A percentile compares a stretch with the other conserved stretches of the same genome.
phyloP scores from a whole-genome alignment of 2,797 vertebrate genomes.

The Tinamus major region DNA sequence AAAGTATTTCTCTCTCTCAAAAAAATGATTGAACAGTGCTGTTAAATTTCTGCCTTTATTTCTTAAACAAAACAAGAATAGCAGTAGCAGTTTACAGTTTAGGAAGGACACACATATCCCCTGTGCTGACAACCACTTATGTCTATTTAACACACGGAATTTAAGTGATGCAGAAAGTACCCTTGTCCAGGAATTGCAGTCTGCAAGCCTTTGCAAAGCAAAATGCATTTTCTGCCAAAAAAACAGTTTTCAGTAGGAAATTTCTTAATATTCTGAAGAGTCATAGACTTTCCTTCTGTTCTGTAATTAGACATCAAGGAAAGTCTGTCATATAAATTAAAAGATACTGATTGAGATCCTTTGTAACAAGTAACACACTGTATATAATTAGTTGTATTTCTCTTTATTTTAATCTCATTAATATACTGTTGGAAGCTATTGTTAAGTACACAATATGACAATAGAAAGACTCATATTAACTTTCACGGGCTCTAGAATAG shows the following conservation, averaged over 20 bases:
- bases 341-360: neutral
- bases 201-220: slow-evolving; percentile 17
- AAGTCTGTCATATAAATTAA: slow-evolving; percentile 27
- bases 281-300: slow-evolving; percentile 19
- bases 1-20: neutral
- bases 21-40: slow-evolving; percentile 33
- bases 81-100: slow-evolving; percentile 37
- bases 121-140: slow-evolving; percentile 49
- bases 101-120: slow-evolving; percentile 36
- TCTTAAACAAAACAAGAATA: neutral
- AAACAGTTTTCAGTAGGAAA: slow-evolving; percentile 20
- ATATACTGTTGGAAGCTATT: slow-evolving; percentile 13
- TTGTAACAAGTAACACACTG: slow-evolving; percentile 23
- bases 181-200: slow-evolving; percentile 16
- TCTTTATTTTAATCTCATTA: slow-evolving; percentile 38
- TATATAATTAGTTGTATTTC: slow-evolving; percentile 46
- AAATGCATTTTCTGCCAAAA: slow-evolving; percentile 41
- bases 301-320: slow-evolving; percentile 34
- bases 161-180: slow-evolving; percentile 52
- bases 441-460: neutral
- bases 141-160: slow-evolving; percentile 65
- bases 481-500: neutral
- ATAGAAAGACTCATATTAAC: slow-evolving; percentile 2
- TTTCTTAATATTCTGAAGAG: neutral
- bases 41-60: slow-evolving; percentile 58